Evolutionary conservation across 2,113 vertebrate species (phyloP), one percentile per base, ranked within the genome.

Genomic region (Paralichthys olivaceus): DNA sequence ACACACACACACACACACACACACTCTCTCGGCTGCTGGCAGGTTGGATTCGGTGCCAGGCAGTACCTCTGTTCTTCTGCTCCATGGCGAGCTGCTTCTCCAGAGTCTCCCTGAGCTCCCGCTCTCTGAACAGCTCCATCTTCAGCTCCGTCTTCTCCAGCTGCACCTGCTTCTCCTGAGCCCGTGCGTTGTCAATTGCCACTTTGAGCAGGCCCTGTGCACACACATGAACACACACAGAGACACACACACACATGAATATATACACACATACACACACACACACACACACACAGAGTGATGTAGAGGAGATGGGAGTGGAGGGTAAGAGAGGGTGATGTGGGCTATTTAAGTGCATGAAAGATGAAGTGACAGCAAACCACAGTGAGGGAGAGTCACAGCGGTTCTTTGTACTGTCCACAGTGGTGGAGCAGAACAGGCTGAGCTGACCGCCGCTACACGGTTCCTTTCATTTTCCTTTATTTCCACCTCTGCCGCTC

Each of bases 91-190:
- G 93, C 91, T 99, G 97, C 83, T 99, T 99, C 94, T 99, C 98
- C 91, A 99, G 94, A 28, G 96, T 97, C 96, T 99, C 98, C 86
- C 98, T 94, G 87, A 98, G 94, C 94, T 99, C 98, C 91, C 97
- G 87, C 93, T 99, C 98, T 91, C 98, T 96, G 94, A 99, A 98
- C 88, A 99, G 94, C 91, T 99, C 98, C 98, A 99, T 98, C 95
- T 99, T 99, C 91, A 99, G 92, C 91, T 99, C 98, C 4, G 98
- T 99, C 94, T 99, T 99, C 94, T 99, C 97, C 94, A 99, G 95
- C 85, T 99, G 98, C 77, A 99, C 97, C 83, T 99, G 98, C 88
- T 99, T 99, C 92, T 99, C 98, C 95, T 99, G 98, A 93, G 97
- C 97, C 87, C 98, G 95, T 15, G 98, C 97, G 66, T 99, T 99